A percentile compares a stretch with the other conserved stretches of the same genome.
Evolutionary conservation across 2,888 invertebrate genomes (phyloP).

Genomic region (Lasioglossum lativentre): DNA sequence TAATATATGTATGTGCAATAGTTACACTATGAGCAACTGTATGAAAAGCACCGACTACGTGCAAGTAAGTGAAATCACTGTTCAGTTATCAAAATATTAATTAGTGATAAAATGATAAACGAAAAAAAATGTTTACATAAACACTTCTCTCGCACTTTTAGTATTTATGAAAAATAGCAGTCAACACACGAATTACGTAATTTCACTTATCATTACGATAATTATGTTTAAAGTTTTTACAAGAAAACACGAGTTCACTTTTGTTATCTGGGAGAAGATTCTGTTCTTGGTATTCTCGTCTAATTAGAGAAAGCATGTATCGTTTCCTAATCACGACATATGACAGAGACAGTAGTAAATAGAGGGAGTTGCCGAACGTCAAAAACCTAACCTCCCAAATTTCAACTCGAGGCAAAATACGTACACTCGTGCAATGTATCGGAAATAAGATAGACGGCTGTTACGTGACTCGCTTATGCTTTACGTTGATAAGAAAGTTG

Average conservation of each 20-base stretch:
- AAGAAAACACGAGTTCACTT: neutral
- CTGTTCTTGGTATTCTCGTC: neutral
- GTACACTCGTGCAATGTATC: neutral
- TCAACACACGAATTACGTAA: neutral
- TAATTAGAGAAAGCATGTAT: neutral
- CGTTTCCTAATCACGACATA: neutral
- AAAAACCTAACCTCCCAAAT: slow-evolving; percentile 31
- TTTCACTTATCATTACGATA: neutral
- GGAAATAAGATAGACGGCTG: neutral
- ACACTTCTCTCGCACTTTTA: neutral
- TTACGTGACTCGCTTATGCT: neutral
- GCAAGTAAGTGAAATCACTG: no score
- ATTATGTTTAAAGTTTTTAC: neutral
- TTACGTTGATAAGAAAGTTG: neutral
- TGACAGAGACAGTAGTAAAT: slow-evolving; percentile 52
- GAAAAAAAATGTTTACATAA: neutral
- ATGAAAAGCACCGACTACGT: no score
- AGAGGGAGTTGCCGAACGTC: neutral
- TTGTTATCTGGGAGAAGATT: neutral
- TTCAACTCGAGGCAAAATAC: neutral
- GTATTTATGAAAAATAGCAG: neutral
- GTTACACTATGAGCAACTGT: no score
- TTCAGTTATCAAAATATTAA: no score
- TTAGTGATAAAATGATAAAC: neutral
- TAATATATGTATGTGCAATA: no score